These are phyloP conservation scores for Tanytarsus gracilentus DNA, from an alignment of 2,888 invertebrate species.

Conservation along the genomic window DNA sequence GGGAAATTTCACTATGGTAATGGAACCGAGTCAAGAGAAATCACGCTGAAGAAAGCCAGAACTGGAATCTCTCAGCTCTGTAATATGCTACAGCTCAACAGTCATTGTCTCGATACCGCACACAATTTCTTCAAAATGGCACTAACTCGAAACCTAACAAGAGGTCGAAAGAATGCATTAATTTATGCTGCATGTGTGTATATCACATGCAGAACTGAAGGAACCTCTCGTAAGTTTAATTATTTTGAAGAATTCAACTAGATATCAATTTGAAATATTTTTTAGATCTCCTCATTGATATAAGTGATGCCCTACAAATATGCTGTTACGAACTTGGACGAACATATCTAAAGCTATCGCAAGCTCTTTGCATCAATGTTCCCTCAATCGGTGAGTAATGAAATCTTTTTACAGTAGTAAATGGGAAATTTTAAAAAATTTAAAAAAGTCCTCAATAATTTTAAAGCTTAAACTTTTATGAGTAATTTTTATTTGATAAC, in stretches of 20 bases:
- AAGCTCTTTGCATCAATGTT: conserved; percentile 81
- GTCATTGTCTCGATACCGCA: conserved; percentile 87
- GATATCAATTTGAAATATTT: conserved; percentile 25
- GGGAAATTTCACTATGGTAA: conserved; percentile 71
- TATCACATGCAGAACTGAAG: conserved; percentile 90
- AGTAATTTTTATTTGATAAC: no score
- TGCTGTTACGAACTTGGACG: conserved; percentile 93
- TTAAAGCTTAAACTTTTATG: no score
- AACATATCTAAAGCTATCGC: conserved; percentile 80
- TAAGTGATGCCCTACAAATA: conserved; percentile 94
- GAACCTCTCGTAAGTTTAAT: conserved; percentile 74
- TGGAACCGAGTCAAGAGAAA: conserved; percentile 83
- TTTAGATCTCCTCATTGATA: conserved; percentile 87
- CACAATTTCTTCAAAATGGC: conserved; percentile 93
- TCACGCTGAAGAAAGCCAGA: conserved; percentile 81
- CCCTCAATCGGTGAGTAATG: conserved; percentile 73
- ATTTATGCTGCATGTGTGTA: conserved; percentile 97
- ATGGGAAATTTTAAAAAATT: conserved; percentile 24
- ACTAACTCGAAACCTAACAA: conserved; percentile 68
- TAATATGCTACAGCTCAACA: conserved; percentile 77
- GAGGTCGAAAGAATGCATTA: conserved; percentile 81
- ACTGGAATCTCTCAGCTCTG: conserved; percentile 78
- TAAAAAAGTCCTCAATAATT: no score
- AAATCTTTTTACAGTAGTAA: neutral
- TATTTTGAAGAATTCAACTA: neutral